phyloP scores from a whole-genome alignment of 2,113 vertebrate species.

The Murina feae region DNA sequence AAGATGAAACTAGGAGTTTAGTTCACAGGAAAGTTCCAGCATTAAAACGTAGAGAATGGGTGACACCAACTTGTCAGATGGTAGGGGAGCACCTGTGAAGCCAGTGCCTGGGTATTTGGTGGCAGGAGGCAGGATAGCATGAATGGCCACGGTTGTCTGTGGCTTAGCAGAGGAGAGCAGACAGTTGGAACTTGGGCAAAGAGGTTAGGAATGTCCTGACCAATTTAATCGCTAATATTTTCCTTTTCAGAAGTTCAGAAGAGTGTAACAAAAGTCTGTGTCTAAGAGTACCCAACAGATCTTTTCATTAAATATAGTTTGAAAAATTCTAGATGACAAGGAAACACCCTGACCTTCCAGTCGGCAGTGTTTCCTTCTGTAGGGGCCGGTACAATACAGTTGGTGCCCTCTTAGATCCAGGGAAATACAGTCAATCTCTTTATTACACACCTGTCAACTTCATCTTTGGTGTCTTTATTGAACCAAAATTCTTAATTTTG shows the following conservation, averaged over 20 bases:
- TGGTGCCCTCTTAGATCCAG: not conserved
- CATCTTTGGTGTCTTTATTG: not conserved
- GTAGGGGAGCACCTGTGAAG: not conserved
- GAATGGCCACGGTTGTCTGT: not conserved
- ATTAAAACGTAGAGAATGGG: not conserved
- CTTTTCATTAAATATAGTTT: not conserved
- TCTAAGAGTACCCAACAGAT: not conserved
- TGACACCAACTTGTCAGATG: not conserved
- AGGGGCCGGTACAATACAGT: not conserved
- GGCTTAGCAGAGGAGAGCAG: not conserved
- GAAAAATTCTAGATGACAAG: not conserved
- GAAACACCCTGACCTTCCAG: not conserved
- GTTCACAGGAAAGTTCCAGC: not conserved
- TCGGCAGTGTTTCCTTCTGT: not conserved
- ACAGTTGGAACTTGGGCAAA: not conserved
- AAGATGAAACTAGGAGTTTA: not conserved
- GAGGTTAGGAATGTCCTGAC: not conserved
- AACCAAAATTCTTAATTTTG: not conserved
- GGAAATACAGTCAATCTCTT: not conserved
- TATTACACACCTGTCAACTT: not conserved
- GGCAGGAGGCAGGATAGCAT: not conserved
- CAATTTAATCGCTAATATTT: not conserved
- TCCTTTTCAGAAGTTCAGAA: not conserved
- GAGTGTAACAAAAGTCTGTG: not conserved
- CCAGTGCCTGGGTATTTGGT: rapidly evolving